Percentiles rank a stretch among this genome's conserved stretches.
Conservation (phyloP, 2,113 vertebrate genomes). For the Copsychus sechellarum region DNA sequence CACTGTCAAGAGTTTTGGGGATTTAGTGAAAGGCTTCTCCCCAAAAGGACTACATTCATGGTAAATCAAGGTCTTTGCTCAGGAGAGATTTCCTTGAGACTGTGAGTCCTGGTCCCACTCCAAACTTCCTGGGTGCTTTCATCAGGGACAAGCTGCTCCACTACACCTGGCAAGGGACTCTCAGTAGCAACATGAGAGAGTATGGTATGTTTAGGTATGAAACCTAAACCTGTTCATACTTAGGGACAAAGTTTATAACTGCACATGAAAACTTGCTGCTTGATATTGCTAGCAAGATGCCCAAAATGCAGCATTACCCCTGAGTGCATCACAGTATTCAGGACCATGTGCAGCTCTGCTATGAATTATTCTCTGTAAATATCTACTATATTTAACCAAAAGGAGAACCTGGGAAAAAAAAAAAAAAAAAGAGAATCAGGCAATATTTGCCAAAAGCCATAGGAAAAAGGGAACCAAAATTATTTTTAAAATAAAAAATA, state of each 20-base stretch:
- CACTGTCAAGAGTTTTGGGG: not conserved
- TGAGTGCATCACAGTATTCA: not conserved
- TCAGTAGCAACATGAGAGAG: not conserved
- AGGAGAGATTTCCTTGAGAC: not conserved
- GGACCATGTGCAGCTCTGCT: not conserved
- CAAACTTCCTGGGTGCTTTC: not conserved
- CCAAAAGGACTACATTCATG: not conserved
- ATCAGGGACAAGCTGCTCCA: not conserved
- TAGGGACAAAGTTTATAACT: not conserved
- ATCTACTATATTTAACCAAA: conserved; percentile 8
- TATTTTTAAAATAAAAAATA: not conserved
- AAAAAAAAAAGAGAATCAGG: not conserved
- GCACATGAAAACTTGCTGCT: not conserved
- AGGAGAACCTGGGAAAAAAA: not conserved
- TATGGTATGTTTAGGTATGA: not conserved
- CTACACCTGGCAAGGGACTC: not conserved
- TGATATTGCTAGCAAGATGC: not conserved
- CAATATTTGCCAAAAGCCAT: not conserved
- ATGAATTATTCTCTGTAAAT: conserved; percentile 47
- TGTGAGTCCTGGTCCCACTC: fast-evolving
- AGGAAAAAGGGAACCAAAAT: not conserved
- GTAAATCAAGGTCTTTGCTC: not conserved
- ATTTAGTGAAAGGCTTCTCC: not conserved
- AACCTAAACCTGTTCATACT: not conserved
- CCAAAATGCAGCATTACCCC: not conserved